Conservation (phyloP, 2,888 invertebrate genomes). For the Lepidochitona cinerea region DNA sequence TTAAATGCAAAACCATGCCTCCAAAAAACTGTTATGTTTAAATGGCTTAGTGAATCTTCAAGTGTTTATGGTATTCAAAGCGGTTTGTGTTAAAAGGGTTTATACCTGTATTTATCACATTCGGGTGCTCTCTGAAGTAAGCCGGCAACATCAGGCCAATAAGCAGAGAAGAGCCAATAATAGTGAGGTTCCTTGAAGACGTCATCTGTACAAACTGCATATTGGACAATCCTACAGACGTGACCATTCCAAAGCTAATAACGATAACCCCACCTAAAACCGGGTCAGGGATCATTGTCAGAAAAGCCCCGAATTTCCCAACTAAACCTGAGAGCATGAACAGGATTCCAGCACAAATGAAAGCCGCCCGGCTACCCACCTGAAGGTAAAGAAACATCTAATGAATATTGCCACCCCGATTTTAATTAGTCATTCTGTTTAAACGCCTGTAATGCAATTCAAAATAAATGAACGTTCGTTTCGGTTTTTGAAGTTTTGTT, state of each 20-base stretch:
- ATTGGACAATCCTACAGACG: slow-evolving; percentile 60
- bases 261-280: slow-evolving; percentile 70
- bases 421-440: too few species aligned
- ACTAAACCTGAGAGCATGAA: slow-evolving; percentile 70
- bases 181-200: slow-evolving; percentile 86
- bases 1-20: too few species aligned
- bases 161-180: slow-evolving; percentile 89
- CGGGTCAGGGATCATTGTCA: slow-evolving; percentile 73
- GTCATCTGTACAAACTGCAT: slow-evolving; percentile 79
- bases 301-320: slow-evolving; percentile 72
- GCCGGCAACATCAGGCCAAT: slow-evolving; percentile 78
- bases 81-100: too few species aligned
- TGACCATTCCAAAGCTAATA: slow-evolving; percentile 67
- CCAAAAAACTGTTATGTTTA: too few species aligned
- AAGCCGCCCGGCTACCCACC: slow-evolving; percentile 72
- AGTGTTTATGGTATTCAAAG: too few species aligned
- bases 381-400: slow-evolving; percentile 28
- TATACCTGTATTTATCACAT: slow-evolving; percentile 55
- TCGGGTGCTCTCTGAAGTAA: slow-evolving; percentile 45
- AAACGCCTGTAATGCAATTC: too few species aligned
- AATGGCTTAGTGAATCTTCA: too few species aligned
- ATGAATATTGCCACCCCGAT: too few species aligned
- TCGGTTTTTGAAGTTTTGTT: too few species aligned
- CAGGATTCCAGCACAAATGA: slow-evolving; percentile 69
- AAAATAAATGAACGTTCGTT: too few species aligned